These are phyloP conservation scores for Gavia stellata DNA, from an alignment of 2,113 vertebrate species.

Conservation along the genomic window DNA sequence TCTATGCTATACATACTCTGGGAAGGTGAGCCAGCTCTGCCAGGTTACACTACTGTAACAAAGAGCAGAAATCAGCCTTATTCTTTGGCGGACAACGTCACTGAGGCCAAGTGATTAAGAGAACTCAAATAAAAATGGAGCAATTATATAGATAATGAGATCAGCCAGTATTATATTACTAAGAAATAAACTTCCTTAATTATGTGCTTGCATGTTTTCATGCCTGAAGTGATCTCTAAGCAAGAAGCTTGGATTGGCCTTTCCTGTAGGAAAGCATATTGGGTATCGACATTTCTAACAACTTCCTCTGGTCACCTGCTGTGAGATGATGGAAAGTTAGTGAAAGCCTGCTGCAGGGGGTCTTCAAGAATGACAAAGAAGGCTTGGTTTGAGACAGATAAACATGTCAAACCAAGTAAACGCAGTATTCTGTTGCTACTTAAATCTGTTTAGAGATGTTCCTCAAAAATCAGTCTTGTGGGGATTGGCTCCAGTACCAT, in stretches of 20 bases:
- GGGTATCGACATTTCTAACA: not conserved
- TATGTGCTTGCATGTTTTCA: not conserved
- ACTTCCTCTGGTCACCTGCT: not conserved
- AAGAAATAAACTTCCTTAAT: not conserved
- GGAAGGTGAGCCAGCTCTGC: not conserved
- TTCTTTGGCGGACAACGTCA: not conserved
- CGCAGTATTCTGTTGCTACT: not conserved
- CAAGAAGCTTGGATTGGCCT: not conserved
- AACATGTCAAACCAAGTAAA: not conserved
- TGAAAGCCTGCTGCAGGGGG: not conserved
- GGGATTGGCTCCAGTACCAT: not conserved
- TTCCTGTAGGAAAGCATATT: not conserved
- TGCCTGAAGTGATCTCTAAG: not conserved
- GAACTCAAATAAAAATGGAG: not conserved
- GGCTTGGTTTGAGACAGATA: not conserved
- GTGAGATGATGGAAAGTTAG: not conserved
- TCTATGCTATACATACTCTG: not conserved
- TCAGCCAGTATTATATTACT: not conserved
- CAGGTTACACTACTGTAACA: not conserved
- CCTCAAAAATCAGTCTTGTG: not conserved
- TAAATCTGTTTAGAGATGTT: not conserved
- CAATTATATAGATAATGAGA: not conserved
- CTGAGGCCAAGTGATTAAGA: not conserved
- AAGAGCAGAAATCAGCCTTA: not conserved
- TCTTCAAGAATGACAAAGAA: not conserved